Conservation (phyloP, 1,140 invertebrate genomes). For the Hycleus phaleratus region DNA sequence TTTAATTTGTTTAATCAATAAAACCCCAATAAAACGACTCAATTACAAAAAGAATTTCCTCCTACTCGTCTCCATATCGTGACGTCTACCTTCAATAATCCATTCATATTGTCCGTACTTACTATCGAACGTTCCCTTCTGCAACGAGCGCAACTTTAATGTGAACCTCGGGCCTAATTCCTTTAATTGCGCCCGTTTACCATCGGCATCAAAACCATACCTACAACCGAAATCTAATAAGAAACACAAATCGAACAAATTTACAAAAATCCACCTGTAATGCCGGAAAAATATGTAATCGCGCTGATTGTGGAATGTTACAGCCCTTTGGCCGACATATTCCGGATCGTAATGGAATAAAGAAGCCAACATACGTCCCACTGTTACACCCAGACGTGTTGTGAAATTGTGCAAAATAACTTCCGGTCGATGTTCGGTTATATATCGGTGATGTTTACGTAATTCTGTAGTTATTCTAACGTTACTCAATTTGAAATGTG, state of each 20-base stretch:
- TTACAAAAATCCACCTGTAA: conserved; percentile 63
- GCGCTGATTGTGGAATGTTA: conserved; percentile 97
- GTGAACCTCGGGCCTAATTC: conserved; percentile 96
- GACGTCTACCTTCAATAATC: conserved; percentile 84
- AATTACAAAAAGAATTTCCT: conserved; percentile 80
- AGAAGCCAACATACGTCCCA: conserved; percentile 90
- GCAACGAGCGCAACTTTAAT: conserved; percentile 82
- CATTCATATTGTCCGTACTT: conserved; percentile 96
- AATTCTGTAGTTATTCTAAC: conserved; percentile 77
- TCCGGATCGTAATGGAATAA: conserved; percentile 95
- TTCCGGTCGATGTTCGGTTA: conserved; percentile 83
- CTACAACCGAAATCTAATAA: conserved; percentile 43
- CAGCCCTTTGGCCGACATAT: conserved; percentile 84
- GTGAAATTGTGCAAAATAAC: conserved; percentile 95
- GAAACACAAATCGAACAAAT: not conserved
- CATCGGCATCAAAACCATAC: conserved; percentile 85
- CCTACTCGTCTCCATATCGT: conserved; percentile 85
- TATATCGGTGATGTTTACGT: conserved; percentile 66
- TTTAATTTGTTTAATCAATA: no score
- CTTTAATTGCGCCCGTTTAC: conserved; percentile 73
- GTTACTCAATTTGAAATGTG: conserved; percentile 75
- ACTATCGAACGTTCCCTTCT: conserved; percentile 95
- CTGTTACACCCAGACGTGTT: conserved; percentile 82
- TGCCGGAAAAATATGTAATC: conserved; percentile 99
- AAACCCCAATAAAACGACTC: not conserved